These are phyloP conservation scores for Monochamus saltuarius DNA, from an alignment of 1,140 invertebrate genomes.

Conservation along the genomic window DNA sequence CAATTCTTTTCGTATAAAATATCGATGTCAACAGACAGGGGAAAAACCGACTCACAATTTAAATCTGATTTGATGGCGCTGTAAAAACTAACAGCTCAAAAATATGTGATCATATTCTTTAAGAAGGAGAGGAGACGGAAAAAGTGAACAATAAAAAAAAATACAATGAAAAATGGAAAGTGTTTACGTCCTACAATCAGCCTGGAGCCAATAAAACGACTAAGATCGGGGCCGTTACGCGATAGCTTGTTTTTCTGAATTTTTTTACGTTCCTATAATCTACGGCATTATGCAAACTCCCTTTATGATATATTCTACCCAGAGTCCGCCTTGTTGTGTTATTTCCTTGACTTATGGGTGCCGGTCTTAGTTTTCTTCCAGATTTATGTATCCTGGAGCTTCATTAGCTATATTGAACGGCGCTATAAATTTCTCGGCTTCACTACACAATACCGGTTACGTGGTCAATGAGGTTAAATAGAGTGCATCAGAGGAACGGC, in stretches of 20 bases:
- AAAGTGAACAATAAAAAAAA: constrained; percentile 14
- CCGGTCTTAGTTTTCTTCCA: constrained; percentile 18
- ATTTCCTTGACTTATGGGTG: constrained; percentile 27
- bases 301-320: constrained; percentile 20
- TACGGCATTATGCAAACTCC: constrained; percentile 27
- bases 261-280: constrained; percentile 24
- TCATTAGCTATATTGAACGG: constrained; percentile 48
- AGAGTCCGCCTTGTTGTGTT: constrained; percentile 7
- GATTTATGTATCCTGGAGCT: constrained; percentile 39
- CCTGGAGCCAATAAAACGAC: constrained; percentile 20
- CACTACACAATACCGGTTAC: constrained; percentile 47
- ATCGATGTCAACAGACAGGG: too few relatives aligned
- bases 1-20: too few relatives aligned
- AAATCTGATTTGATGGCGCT: constrained; percentile 12
- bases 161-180: constrained; percentile 29
- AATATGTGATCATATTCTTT: constrained; percentile 20
- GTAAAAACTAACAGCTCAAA: constrained; percentile 17
- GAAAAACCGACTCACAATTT: background rate
- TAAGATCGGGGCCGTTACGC: constrained; percentile 7
- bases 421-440: constrained; percentile 42
- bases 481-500: constrained; percentile 42
- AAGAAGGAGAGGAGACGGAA: constrained; percentile 5
- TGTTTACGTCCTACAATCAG: constrained; percentile 26
- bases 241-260: constrained; percentile 27
- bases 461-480: constrained; percentile 49